These are phyloP conservation scores for Pagetopsis macropterus DNA, from an alignment of 2,797 vertebrate species.

Conservation along the genomic window DNA sequence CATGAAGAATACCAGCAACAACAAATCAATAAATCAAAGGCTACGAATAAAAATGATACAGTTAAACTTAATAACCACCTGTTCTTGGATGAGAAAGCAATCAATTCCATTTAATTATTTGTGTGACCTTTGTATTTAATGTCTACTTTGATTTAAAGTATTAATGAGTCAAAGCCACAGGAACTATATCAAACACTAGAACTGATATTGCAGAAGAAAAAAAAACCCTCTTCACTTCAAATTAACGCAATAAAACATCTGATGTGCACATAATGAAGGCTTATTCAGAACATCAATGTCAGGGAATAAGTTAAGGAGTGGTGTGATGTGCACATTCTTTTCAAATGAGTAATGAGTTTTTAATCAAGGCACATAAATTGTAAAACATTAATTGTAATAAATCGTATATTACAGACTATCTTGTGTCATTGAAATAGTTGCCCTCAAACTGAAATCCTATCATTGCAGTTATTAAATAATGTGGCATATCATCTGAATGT, in stretches of 20 bases:
- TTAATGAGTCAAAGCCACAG: not conserved
- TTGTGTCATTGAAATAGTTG: slow-evolving; percentile 3
- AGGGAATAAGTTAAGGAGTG: not conserved
- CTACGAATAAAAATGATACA: not conserved
- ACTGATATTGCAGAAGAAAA: not conserved
- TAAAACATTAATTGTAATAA: slow-evolving; percentile 18
- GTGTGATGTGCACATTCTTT: slow-evolving; percentile 16
- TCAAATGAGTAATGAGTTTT: slow-evolving; percentile 15
- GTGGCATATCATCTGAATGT: not conserved
- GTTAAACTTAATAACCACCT: not conserved
- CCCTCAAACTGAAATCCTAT: slow-evolving; percentile 7
- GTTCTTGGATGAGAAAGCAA: not conserved
- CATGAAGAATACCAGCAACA: not conserved
- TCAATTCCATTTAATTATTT: not conserved
- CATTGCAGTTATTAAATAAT: slow-evolving; percentile 3
- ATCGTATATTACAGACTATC: slow-evolving; percentile 5
- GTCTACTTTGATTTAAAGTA: not conserved
- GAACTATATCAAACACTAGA: not conserved
- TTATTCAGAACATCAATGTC: slow-evolving; percentile 4
- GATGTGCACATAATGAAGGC: not conserved
- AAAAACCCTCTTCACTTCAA: not conserved
- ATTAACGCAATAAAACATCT: not conserved
- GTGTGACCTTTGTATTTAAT: not conserved
- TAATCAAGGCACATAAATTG: not conserved
- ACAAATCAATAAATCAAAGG: not conserved